Base-by-base conservation (phyloP, 2,888 invertebrate species). In the Adela reaumurella region DNA sequence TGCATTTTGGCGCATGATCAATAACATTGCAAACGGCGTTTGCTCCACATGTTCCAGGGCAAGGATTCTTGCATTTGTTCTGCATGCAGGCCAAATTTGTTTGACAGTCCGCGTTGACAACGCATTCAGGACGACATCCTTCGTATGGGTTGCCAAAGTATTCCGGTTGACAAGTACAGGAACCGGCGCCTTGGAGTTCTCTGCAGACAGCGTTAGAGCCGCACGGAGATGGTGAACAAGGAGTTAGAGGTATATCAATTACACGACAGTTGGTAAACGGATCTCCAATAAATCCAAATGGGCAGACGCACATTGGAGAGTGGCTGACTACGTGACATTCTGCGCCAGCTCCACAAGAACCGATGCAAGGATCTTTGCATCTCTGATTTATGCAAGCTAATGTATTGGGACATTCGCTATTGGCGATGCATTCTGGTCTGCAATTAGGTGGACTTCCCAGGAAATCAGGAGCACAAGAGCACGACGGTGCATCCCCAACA, bases 141-240 rank as follows among this genome's bases (percentile, higher is more conserved):
- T 87, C 87, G 57, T 89, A 89, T 42, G 91, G 90, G 66, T 89
- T 88, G 50, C 92, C 92, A 52, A 86, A 80, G 62, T 86, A 83
- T 60, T 86, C 87, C 4, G 84, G 76, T 43, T 85, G 62, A 61
- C 90, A 90, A 46, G 83, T 81, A 59, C 90, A 90, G 42, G 78
- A 78, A 29, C 88, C 89, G 14, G 87, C 88, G 29, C 82, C 83
- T 60, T 83, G 82, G 56, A 82, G 80, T 64, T 86, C 86, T 61
- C 81, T 81, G 58, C 90, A 90, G 57, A 83, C 64, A n/a, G 89
- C 88, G 59, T 89, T 89, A 5, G 86, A 68, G 14, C 90, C 89
- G 64, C 90, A 90, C 0, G 88, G 88, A 41, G 86, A 87, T 16
- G 88, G 88, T 18, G 80, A 74, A 60, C 88, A 89, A 46, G 85